Conservation (phyloP, 2,797 vertebrate species). For the Propithecus deckenii region DNA sequence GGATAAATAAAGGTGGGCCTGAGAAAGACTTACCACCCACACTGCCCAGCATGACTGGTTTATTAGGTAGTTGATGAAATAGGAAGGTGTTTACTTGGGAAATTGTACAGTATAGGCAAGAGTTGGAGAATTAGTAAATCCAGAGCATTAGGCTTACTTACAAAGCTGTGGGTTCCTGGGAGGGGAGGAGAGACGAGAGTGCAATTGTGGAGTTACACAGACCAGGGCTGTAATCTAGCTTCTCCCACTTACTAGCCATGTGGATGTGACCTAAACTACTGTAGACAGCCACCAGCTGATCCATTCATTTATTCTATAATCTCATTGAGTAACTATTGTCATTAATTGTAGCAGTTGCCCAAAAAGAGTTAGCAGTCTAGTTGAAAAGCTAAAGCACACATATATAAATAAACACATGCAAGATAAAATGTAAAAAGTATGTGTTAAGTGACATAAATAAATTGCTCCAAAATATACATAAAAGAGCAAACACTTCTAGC, state of each 20-base stretch:
- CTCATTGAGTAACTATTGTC: not conserved
- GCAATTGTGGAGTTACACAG: not conserved
- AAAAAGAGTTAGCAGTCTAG: not conserved
- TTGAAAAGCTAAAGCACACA: not conserved
- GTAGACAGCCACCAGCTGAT: not conserved
- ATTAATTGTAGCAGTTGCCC: not conserved
- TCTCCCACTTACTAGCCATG: not conserved
- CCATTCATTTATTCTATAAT: not conserved
- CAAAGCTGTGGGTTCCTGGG: not conserved
- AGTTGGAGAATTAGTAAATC: not conserved
- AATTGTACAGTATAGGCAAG: not conserved
- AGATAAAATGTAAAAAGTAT: not conserved
- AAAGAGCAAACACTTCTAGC: not conserved
- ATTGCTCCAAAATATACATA: not conserved
- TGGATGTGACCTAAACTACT: not conserved
- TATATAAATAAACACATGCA: not conserved
- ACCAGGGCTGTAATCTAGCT: not conserved
- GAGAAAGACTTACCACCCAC: not conserved
- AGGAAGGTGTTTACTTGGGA: not conserved
- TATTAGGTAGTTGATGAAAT: not conserved
- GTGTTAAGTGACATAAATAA: not conserved
- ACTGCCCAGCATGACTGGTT: not conserved
- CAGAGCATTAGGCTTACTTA: not conserved
- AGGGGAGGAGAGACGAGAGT: not conserved
- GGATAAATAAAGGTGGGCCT: not conserved